phyloP scores from a whole-genome alignment of 2,113 vertebrate species.

The Osmerus eperlanus region DNA sequence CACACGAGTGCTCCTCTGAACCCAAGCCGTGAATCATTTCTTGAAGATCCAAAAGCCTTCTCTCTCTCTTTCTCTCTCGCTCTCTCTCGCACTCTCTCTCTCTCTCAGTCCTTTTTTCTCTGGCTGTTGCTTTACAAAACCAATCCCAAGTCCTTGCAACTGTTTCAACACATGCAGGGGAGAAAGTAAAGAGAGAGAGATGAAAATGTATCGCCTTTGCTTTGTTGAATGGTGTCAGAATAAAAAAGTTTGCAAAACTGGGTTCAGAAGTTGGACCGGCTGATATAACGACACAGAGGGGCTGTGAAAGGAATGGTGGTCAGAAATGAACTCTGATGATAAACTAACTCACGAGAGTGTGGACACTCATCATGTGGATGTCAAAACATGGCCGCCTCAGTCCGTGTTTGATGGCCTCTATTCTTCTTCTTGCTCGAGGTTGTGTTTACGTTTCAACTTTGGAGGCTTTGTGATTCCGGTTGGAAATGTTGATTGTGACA shows the following conservation, averaged over 20 bases:
- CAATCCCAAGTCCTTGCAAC: constrained; percentile 56
- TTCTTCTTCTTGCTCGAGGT: constrained; percentile 37
- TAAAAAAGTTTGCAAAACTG: constrained; percentile 65
- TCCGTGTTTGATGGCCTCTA: constrained; percentile 35
- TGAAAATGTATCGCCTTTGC: constrained; percentile 56
- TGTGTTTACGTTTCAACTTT: constrained; percentile 81
- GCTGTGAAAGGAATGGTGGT: constrained; percentile 45
- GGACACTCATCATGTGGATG: constrained; percentile 62
- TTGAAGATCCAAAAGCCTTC: constrained; percentile 57
- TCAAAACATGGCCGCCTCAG: constrained; percentile 60
- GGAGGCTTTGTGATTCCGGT: constrained; percentile 78
- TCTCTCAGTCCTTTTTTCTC: background rate
- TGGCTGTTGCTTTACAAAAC: constrained; percentile 48
- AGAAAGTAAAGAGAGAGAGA: constrained; percentile 58
- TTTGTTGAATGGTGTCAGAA: constrained; percentile 47
- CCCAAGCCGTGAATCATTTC: constrained; percentile 66
- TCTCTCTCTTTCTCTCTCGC: background rate
- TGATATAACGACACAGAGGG: constrained; percentile 20
- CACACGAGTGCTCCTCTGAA: constrained; percentile 62
- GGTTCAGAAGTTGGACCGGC: constrained; percentile 49
- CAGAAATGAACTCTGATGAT: constrained; percentile 53
- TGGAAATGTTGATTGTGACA: constrained; percentile 81
- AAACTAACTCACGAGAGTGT: constrained; percentile 43
- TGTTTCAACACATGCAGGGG: constrained; percentile 65
- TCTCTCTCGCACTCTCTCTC: background rate